These are phyloP conservation scores for Acleris literana DNA, from an alignment of 2,888 invertebrate species.

Conservation along the genomic window DNA sequence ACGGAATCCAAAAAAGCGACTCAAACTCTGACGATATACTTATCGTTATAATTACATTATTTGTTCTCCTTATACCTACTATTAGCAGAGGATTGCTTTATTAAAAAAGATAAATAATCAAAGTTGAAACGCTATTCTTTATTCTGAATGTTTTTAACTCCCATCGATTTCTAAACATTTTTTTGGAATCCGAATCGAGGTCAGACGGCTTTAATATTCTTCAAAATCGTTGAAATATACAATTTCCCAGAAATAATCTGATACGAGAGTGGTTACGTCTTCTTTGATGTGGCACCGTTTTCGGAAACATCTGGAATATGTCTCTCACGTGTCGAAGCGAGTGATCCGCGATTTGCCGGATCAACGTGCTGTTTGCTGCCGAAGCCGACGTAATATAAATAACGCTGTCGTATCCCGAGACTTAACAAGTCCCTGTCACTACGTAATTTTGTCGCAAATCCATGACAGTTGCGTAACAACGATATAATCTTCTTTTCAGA, in stretches of 20 bases:
- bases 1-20: no score
- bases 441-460: constrained; percentile 24
- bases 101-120: no score
- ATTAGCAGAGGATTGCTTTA: no score
- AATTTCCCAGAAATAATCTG: constrained; percentile 50
- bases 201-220: constrained; percentile 27
- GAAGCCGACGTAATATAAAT: constrained; percentile 44
- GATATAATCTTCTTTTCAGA: constrained; percentile 1
- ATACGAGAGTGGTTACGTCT: constrained; percentile 46
- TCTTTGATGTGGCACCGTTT: constrained; percentile 66
- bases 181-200: constrained; percentile 18
- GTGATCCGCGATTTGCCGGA: constrained; percentile 62
- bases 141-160: no score
- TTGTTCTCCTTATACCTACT: no score
- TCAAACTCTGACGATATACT: no score
- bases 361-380: constrained; percentile 58
- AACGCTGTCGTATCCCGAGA: constrained; percentile 39
- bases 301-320: constrained; percentile 64
- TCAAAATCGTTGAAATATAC: constrained; percentile 41
- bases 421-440: constrained; percentile 24
- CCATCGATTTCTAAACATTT: constrained; percentile 14
- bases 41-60: no score
- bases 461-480: constrained; percentile 19
- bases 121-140: no score
- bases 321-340: constrained; percentile 64